These are phyloP conservation scores for Drosophila flavopinicola DNA, from an alignment of 2,888 invertebrate species.

Conservation along the genomic window DNA sequence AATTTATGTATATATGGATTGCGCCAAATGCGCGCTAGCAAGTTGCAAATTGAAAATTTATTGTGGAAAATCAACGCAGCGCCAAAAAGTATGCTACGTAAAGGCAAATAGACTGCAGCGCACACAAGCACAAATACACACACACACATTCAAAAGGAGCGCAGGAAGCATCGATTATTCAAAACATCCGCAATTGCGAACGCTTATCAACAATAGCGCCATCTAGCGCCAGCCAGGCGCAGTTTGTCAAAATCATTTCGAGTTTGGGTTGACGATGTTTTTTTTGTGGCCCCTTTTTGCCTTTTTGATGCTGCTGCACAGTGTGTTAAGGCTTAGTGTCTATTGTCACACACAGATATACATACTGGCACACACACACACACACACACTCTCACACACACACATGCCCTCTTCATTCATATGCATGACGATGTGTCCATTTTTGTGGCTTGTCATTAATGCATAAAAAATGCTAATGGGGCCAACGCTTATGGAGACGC, in stretches of 20 bases:
- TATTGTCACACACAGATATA: slow-evolving; percentile 60
- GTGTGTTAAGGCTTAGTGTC: slow-evolving; percentile 68
- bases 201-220: slow-evolving; percentile 74
- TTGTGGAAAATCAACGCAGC: slow-evolving; percentile 58
- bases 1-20: slow-evolving; percentile 58
- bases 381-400: slow-evolving; percentile 11
- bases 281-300: slow-evolving; percentile 9
- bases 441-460: slow-evolving; percentile 79
- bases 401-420: slow-evolving; percentile 62
- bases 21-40: slow-evolving; percentile 26
- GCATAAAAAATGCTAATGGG: slow-evolving; percentile 77
- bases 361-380: slow-evolving; percentile 9
- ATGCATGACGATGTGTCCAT: slow-evolving; percentile 78
- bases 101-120: slow-evolving; percentile 34
- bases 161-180: slow-evolving; percentile 78
- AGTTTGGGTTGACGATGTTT: slow-evolving; percentile 22
- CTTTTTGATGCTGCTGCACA: slow-evolving; percentile 39
- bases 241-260: slow-evolving; percentile 71
- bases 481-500: slow-evolving; percentile 70
- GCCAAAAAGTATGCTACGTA: slow-evolving; percentile 40
- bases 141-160: slow-evolving; percentile 18
- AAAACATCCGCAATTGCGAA: slow-evolving; percentile 75
- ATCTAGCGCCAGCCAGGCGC: slow-evolving; percentile 64
- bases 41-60: slow-evolving; percentile 65
- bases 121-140: slow-evolving; percentile 9